Evolutionary conservation across 2,888 invertebrate species (phyloP), one percentile per base, ranked within the genome.

Genomic region (Tiliacea citrago): DNA sequence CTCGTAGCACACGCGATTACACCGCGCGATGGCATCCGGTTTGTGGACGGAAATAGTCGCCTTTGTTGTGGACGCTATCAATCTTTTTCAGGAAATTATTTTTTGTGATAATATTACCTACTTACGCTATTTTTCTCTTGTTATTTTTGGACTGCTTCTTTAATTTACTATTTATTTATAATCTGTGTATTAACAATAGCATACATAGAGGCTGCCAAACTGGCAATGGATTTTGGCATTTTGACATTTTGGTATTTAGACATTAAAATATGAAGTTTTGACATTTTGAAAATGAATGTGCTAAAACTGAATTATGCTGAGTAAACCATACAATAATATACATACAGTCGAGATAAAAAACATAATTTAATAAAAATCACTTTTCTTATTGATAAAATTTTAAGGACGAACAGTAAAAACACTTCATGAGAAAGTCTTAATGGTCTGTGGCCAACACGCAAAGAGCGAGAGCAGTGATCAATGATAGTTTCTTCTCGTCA

Each of bases 1-100:
- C n/a, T n/a, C n/a, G n/a, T n/a, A 91, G 78, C 91, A 88, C 92
- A 91, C 92, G 85, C 80, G 90, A 86, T 86, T 90, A 81, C 88
- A 87, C 88, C 67, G 74, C 76, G 49, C 69, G 79, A 90, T 91
- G 73, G 65, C 62, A 42, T 88, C 90, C 90, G 79, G 65, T 66
- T 12, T 13, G n/a, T 12, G 0, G 7, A 12, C 75, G 86, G 86
- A 82, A 55, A 77, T 68, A 42, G 16, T 7, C 12, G 10, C 16
- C 58, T 73, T 67, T 77, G 68, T 47, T 42, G 10, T 6, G 18
- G 35, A 18, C 7, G 7, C 5, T 53, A 51, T 24, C 49, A 24
- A 61, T 35, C 8, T 24, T 57, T 5, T 18, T 6, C 16, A 63
- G 58, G 45, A 62, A 58, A 70, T 53, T 8, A 45, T 35, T 18